Evolutionary conservation across 1,140 invertebrate species (phyloP), one percentile per base, ranked within the genome.

Genomic region (Stegodyphus dumicola): DNA sequence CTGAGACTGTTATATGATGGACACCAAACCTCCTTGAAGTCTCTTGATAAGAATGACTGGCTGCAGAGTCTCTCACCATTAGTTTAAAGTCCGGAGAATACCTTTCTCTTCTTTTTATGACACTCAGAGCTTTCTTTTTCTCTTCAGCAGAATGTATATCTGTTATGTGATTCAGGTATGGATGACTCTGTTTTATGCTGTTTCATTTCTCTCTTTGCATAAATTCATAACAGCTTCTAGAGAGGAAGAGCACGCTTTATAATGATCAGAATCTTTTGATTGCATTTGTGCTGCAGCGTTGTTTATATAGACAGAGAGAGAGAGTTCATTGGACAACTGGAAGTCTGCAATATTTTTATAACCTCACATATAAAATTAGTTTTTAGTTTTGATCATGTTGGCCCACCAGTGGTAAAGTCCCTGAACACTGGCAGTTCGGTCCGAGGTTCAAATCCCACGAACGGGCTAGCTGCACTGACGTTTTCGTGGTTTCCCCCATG

Each of bases 21-120:
- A 86, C 85, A 9, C 85, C 85, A 69, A 86, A 86, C 51, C 80
- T 86, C 11, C 85, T 78, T 15, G 85, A 79, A 67, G 85, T 80
- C 64, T 86, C 77, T 56, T 86, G 77, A 51, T 86, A 86, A 6
- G 77, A 80, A 17, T 79, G 77, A 51, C 70, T 86, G 13, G 85
- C 71, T 33, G 85, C 85, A 77, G 76, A 86, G 0, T 86, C 77
- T 56, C 80, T 80, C 17, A 86, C 85, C 64, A 69, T 75, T 15
- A 80, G 13, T n/a, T 86, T 86, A 48, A 86, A 86, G 13, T 86
- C 85, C 6, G 85, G 85, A 17, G 85, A 80, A 81, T 86, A 86
- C 9, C 69, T 33, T 66, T 75, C 54, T 86, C 84, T 73, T 17
- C 84, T 77, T 52, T 86, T 86, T 48, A 78, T 86, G 15, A 53